Evolutionary conservation across 2,113 vertebrate species (phyloP), one percentile per base, ranked within the genome.

Genomic region (Psophia crepitans): DNA sequence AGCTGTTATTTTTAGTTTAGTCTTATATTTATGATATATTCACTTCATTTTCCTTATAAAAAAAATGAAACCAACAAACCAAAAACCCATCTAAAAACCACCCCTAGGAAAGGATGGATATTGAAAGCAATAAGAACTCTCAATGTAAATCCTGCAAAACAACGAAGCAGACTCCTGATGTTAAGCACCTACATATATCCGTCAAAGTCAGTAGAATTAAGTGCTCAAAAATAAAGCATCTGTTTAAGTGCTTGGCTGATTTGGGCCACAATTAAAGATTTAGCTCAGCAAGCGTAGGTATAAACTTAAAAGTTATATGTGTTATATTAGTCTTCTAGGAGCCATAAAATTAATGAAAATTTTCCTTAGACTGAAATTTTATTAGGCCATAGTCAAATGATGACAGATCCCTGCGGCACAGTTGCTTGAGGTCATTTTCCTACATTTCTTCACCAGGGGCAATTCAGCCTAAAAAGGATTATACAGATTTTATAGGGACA

Each of bases 291-390:
- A 96, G 93, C 46, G 64, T 23, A 94, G 86, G 33, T 89, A 81
- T 84, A 87, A 94, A 91, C 89, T 81, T 91, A 71, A 87, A 96
- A 96, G 60, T 87, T 94, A 74, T 33, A 94, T 78, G 23, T 81
- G 46, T 92, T 93, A 35, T 56, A 94, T 74, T 74, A 90, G 60
- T 48, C 95, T 94, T 95, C 26, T 14, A 90, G 95, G 93, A 77
- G 68, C 54, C 71, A 75, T 96, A 89, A 96, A 92, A 95, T 88
- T 93, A 95, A 96, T 95, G 95, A 95, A 95, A 94, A 96, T 97
- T 96, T 96, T 79, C 85, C 92, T 94, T 90, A 93, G 78, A 90
- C 75, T 75, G 83, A 66, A 77, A 48, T 84, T 94, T 96, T 94
- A 90, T 95, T 83, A 90, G 90, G 51, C 48, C 12, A 6, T 74